A percentile compares a stretch with the other conserved stretches of the same genome.
Conservation (phyloP, 2,113 vertebrate genomes). For the Scytalopus superciliaris region DNA sequence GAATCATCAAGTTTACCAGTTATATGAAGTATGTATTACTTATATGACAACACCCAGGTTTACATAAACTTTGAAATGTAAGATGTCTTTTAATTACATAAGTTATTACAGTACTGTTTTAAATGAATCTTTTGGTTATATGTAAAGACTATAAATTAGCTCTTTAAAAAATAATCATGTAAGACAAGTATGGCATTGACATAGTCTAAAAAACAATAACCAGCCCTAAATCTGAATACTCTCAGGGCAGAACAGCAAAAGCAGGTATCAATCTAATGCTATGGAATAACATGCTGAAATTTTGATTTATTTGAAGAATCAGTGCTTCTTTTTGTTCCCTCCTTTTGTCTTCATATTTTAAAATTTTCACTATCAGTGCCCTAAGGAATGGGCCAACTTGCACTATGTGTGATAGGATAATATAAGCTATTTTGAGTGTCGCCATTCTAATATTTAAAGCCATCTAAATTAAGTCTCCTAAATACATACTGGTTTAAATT, state of each 20-base stretch:
- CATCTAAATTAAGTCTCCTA: slow-evolving; percentile 59
- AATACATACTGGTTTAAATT: slow-evolving; percentile 58
- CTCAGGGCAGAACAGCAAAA: slow-evolving; percentile 57
- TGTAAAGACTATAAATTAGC: slow-evolving; percentile 62
- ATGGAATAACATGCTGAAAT: slow-evolving; percentile 48
- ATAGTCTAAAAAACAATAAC: slow-evolving; percentile 61
- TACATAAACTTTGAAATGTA: slow-evolving; percentile 16
- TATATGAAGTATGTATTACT: neutral
- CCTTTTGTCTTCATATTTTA: slow-evolving; percentile 30
- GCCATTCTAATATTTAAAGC: slow-evolving; percentile 39
- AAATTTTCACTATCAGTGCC: slow-evolving; percentile 31
- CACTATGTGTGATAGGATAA: slow-evolving; percentile 13
- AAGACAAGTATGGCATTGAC: slow-evolving; percentile 62
- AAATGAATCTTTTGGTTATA: slow-evolving; percentile 64
- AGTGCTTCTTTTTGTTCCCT: slow-evolving; percentile 18
- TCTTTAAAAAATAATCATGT: slow-evolving; percentile 73
- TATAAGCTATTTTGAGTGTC: neutral
- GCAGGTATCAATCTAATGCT: slow-evolving; percentile 39
- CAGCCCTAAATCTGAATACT: slow-evolving; percentile 54
- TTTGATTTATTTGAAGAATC: slow-evolving; percentile 26
- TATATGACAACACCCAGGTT: neutral
- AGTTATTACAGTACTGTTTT: slow-evolving; percentile 59
- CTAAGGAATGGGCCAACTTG: slow-evolving; percentile 43
- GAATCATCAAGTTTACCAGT: neutral
- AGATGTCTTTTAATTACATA: slow-evolving; percentile 22